Base-by-base conservation (phyloP, 2,113 vertebrate species). In the Oriolus oriolus region DNA sequence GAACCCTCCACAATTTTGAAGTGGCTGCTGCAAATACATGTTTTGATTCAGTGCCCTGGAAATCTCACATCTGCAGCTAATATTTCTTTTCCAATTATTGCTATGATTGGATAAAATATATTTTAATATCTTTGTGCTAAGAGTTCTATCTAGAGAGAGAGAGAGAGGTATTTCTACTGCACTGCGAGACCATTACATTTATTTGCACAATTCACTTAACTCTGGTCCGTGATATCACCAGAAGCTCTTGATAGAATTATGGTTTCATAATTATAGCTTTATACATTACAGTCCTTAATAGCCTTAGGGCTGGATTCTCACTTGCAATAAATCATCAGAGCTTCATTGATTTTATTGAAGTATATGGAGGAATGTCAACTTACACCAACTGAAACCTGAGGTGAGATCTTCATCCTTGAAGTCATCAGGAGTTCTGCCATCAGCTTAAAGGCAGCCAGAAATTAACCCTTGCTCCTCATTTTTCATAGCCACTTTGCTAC, bases 121-220 rank as follows among this genome's bases (percentile, higher is more conserved):
- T 95, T 96, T 78, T 75, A 94, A 90, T 93, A 92, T 90, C 22
- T 93, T 84, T 84, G 44, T 68, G 64, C 47, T 84, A 69, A 59
- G 47, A 77, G 33, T 64, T 31, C 39, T 92, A 60, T 54, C 54
- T 42, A 79, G 50, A 93, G 52, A 87, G 68, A 52, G 23, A 78
- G 76, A 90, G 50, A 68, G 31, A 50, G 17, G 65, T 66, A 86
- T 91, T 96, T 94, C 76, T 33, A 86, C 26, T 78, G 64, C 49
- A 71, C 53, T 92, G 69, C 39, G 81, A 93, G 87, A 88, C 27
- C 60, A 90, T 93, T 95, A 93, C 56, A 73, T 93, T 84, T 88
- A 90, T 96, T 96, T 94, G 86, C 50, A 90, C 86, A 96, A 96
- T 95, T 94, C 88, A 96, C 95, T 97, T 97, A 88, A 84, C 90